Percentiles rank a stretch among this genome's conserved stretches.
Conservation (phyloP, 2,797 vertebrate species). For the Jordanella pulchra region DNA sequence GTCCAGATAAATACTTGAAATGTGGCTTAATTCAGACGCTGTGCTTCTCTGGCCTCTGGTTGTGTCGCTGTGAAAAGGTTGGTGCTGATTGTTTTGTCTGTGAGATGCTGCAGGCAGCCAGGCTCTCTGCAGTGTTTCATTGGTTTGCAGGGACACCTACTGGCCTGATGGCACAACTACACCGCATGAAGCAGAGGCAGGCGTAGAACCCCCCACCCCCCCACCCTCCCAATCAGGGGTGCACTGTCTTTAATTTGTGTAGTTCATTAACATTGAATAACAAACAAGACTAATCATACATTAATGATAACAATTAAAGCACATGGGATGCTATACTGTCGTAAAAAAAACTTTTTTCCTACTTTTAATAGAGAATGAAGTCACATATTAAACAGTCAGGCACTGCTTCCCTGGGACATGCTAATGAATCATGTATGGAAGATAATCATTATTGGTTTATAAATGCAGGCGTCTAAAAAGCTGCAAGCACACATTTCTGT, state of each 20-base stretch:
- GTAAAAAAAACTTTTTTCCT: constrained; percentile 28
- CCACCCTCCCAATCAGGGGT: constrained; percentile 43
- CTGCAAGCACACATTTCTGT: constrained; percentile 72
- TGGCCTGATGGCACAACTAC: constrained; percentile 83
- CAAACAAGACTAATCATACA: constrained; percentile 62
- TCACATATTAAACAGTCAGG: constrained; percentile 66
- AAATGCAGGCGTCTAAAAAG: constrained; percentile 69
- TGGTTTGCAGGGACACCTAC: constrained; percentile 97
- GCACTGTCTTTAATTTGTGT: constrained; percentile 62
- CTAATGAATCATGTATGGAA: constrained; percentile 83
- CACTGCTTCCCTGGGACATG: constrained; percentile 78
- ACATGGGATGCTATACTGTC: constrained; percentile 19
- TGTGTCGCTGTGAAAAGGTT: constrained; percentile 38
- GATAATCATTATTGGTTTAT: constrained; percentile 83
- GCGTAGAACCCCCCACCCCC: constrained; percentile 19
- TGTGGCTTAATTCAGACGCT: constrained; percentile 11
- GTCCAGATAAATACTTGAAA: constrained; percentile 13
- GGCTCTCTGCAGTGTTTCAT: constrained; percentile 50
- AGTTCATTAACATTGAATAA: constrained; percentile 67
- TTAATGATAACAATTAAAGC: constrained; percentile 68
- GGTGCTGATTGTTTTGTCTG: constrained; percentile 53
- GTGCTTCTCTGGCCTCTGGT: constrained; percentile 49
- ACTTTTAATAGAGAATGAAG: constrained; percentile 54
- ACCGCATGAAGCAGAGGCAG: constrained; percentile 40
- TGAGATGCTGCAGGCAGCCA: constrained; percentile 46